These are phyloP conservation scores for Nanger granti DNA, from an alignment of 2,113 vertebrate species.

Conservation along the genomic window DNA sequence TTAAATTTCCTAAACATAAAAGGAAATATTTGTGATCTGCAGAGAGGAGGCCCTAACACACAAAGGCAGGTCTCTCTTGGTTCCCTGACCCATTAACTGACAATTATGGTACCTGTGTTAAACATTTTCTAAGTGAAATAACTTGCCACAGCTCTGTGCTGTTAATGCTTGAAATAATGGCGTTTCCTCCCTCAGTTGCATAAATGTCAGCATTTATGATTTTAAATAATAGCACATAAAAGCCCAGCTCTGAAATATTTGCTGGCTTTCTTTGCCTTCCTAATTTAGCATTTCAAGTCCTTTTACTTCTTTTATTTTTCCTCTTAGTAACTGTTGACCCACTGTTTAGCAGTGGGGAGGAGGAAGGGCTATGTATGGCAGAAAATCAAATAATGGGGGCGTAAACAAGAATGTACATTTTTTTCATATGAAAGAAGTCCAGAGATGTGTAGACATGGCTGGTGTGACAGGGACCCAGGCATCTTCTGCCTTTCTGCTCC, in stretches of 20 bases:
- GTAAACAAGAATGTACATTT: neutral
- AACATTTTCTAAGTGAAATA: conserved; percentile 74
- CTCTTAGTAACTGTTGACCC: neutral
- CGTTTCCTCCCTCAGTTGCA: neutral
- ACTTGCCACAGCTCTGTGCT: conserved; percentile 69
- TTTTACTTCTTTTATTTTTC: neutral
- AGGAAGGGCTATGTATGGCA: neutral
- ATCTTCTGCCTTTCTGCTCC: neutral
- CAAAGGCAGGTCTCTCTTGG: conserved; percentile 75
- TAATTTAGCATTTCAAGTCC: neutral
- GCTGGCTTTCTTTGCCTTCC: neutral
- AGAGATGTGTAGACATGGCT: neutral
- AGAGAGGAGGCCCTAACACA: conserved; percentile 64
- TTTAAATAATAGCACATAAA: conserved; percentile 56
- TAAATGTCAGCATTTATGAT: conserved; percentile 43
- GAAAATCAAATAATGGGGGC: neutral
- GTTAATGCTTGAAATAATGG: conserved; percentile 71
- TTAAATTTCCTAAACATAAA: conserved; percentile 77
- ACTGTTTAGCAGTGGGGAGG: neutral
- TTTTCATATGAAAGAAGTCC: neutral
- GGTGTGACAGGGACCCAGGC: neutral
- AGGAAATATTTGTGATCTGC: conserved; percentile 76
- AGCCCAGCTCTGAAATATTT: conserved; percentile 10
- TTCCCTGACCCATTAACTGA: conserved; percentile 77
- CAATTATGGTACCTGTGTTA: conserved; percentile 77